Evolutionary conservation across 2,113 vertebrate genomes (phyloP), one percentile per base, ranked within the genome.

Genomic region (Pygoscelis adeliae): DNA sequence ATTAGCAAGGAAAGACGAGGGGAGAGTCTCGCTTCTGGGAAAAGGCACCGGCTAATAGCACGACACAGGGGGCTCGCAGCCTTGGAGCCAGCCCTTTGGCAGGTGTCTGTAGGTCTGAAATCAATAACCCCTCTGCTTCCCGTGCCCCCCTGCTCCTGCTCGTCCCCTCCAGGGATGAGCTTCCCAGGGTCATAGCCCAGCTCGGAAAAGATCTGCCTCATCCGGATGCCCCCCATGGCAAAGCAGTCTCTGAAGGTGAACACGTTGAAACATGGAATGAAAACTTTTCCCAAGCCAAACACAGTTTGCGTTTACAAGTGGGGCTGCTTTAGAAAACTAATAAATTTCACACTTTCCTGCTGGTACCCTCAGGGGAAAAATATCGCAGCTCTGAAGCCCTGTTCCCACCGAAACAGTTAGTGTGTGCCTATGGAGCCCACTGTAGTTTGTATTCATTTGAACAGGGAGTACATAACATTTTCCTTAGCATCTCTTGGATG

Each of bases 21-120:
- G 79, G 81, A 10, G 27, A 5, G 78, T 52, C 89, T 62, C 1
- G 4, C 66, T 97, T 83, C 95, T 93, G 95, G 94, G 95, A 93
- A 95, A 32, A 7, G 46, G 76, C 82, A 66, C 23, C 1, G 2
- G 44, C 62, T 74, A 4, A 29, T 25, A 85, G 77, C 73, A 38
- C 0, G n/a, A 15, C 87, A 59, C 78, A 40, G 62, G 52, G 82
- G 4, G 2, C 83, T 53, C 6, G 0, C 66, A 83, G 78, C n/a
- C 74, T 4, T 36, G 16, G 87, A 93, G 82, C 32, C 11, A 3
- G 26, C 22, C 67, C 76, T 67, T 52, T 87, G 83, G 84, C 96
- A 95, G 81, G 81, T 89, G 78, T 2, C 84, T 63, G 72, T 30
- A 4, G 6, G 52, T 11, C 93, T 96, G 93, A 89, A 92, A 96